A percentile compares a stretch with the other conserved stretches of the same genome.
phyloP scores from a whole-genome alignment of 2,888 invertebrate species.

The Emmelina monodactyla region DNA sequence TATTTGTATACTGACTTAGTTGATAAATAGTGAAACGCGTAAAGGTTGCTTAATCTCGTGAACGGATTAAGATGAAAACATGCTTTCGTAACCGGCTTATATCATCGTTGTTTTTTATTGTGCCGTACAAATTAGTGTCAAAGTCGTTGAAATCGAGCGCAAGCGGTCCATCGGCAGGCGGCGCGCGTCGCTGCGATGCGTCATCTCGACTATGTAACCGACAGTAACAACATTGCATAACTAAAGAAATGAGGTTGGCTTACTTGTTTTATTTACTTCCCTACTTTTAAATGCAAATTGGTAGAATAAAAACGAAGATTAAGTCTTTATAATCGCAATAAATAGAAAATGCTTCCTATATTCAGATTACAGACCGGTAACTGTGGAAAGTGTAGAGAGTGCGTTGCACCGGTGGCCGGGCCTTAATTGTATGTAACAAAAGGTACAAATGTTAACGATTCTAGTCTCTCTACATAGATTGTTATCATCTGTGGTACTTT shows the following conservation, averaged over 20 bases:
- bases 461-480: no score
- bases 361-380: neutral
- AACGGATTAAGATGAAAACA: no score
- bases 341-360: conserved; percentile 6
- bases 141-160: conserved; percentile 48
- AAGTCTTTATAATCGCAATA: neutral
- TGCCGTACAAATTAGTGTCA: conserved; percentile 52
- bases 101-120: no score
- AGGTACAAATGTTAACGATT: no score
- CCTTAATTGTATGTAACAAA: no score
- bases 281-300: neutral
- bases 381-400: conserved; percentile 2
- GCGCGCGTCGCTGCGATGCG: conserved; percentile 32
- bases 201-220: conserved; percentile 46
- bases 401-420: no score
- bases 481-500: no score
- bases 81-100: no score
- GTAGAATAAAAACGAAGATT: conserved; percentile 1
- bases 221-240: conserved; percentile 11
- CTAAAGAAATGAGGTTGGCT: conserved; percentile 7
- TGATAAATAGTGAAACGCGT: no score
- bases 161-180: conserved; percentile 33
- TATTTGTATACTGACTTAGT: no score
- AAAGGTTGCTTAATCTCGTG: no score
- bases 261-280: conserved; percentile 2